These are phyloP conservation scores for Pelosia muscerda DNA, from an alignment of 2,888 invertebrate genomes.

Conservation along the genomic window DNA sequence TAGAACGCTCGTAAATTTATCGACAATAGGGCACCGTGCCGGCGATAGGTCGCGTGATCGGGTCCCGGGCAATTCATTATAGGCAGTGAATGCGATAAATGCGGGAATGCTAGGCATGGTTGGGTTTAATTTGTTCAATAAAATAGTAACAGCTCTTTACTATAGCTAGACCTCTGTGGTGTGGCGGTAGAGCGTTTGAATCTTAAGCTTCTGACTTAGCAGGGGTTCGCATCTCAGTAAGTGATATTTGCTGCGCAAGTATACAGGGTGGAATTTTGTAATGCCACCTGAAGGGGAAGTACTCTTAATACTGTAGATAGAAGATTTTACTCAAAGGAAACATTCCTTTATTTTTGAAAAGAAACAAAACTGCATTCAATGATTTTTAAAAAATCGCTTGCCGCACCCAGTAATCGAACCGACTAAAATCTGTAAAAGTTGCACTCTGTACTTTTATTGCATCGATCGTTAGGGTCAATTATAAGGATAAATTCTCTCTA, in stretches of 20 bases:
- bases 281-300: no score
- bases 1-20: slow-evolving; percentile 9
- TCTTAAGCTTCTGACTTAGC: not conserved
- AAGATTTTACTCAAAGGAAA: no score
- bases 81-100: not conserved
- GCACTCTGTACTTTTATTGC: no score
- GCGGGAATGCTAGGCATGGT: slow-evolving; percentile 1
- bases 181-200: not conserved
- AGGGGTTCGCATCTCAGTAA: not conserved
- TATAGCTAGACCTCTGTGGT: not conserved
- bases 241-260: not conserved
- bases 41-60: slow-evolving; percentile 13
- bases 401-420: no score
- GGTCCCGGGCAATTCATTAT: slow-evolving; percentile 6
- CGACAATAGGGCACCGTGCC: slow-evolving; percentile 18
- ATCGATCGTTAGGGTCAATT: no score
- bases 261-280: no score
- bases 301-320: no score
- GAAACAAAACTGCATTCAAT: no score
- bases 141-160: not conserved
- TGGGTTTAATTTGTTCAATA: not conserved
- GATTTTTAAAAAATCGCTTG: no score
- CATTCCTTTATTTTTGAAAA: no score
- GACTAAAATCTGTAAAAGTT: no score
- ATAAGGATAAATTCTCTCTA: no score